A percentile compares a stretch with the other conserved stretches of the same genome.
Evolutionary conservation across 2,113 vertebrate species (phyloP).

Genomic region (Mixornis gularis): DNA sequence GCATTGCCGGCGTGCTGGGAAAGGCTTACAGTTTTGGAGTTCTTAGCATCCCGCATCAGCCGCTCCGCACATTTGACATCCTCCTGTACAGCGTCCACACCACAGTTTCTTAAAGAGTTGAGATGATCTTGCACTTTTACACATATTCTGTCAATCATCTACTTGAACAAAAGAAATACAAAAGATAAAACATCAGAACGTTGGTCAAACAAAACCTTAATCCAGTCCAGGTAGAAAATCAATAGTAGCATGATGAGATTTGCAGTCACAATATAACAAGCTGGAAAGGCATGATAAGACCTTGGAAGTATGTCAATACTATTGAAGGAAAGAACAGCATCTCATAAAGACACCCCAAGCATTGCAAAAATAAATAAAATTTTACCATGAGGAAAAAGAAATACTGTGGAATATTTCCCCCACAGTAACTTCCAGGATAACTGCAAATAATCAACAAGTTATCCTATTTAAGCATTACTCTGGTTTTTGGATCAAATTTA

Average conservation of each 20-base stretch:
- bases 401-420: not conserved
- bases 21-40: constrained; percentile 90
- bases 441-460: not conserved
- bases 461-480: not conserved
- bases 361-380: not conserved
- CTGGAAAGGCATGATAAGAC: not conserved
- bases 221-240: not conserved
- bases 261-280: not conserved
- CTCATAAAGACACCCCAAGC: not conserved
- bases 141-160: constrained; percentile 98
- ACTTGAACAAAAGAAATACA: not conserved
- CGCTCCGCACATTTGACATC: constrained; percentile 89
- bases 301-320: not conserved
- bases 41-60: constrained; percentile 92
- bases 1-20: not conserved
- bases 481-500: not conserved
- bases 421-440: not conserved
- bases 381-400: not conserved
- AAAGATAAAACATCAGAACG: not conserved
- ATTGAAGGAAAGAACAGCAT: not conserved
- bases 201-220: not conserved
- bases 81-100: constrained; percentile 82
- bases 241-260: not conserved
- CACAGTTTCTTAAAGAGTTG: constrained; percentile 88
- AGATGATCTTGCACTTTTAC: constrained; percentile 98